These are phyloP conservation scores for Onychostruthus taczanowskii DNA, from an alignment of 2,113 vertebrate genomes.

Conservation along the genomic window DNA sequence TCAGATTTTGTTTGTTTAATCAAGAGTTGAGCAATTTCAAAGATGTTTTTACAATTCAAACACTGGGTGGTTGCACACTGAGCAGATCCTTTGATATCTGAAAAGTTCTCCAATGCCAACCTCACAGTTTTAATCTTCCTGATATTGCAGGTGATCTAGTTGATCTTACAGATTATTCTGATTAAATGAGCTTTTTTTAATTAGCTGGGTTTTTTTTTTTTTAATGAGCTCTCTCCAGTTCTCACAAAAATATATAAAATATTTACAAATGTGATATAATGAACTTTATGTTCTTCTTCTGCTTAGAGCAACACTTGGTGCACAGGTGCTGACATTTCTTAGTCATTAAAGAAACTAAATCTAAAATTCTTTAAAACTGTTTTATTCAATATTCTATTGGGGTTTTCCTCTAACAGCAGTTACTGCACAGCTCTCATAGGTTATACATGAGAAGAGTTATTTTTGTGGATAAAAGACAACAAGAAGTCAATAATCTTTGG, in stretches of 20 bases:
- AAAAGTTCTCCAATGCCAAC: background rate
- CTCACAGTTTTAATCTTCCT: background rate
- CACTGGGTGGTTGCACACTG: background rate
- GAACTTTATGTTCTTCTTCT: background rate
- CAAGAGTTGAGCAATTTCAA: background rate
- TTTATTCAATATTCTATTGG: background rate
- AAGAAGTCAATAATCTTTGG: slow-evolving; percentile 24
- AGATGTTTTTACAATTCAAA: background rate
- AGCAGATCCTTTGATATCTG: background rate
- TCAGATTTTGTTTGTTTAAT: background rate
- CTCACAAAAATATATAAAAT: background rate
- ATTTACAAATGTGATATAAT: background rate
- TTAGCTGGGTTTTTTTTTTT: background rate
- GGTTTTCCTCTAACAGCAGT: background rate
- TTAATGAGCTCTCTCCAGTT: background rate
- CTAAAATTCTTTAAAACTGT: background rate
- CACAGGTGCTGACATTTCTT: background rate
- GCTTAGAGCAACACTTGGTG: background rate
- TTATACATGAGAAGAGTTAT: background rate
- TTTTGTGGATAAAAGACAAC: slow-evolving; percentile 28
- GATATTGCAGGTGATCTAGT: background rate
- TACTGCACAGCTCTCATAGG: background rate
- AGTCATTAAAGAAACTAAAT: background rate
- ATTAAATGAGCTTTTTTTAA: background rate
- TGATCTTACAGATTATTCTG: background rate